Evolutionary conservation across 2,888 invertebrate genomes (phyloP).

Genomic region (Sminthurides aquaticus): DNA sequence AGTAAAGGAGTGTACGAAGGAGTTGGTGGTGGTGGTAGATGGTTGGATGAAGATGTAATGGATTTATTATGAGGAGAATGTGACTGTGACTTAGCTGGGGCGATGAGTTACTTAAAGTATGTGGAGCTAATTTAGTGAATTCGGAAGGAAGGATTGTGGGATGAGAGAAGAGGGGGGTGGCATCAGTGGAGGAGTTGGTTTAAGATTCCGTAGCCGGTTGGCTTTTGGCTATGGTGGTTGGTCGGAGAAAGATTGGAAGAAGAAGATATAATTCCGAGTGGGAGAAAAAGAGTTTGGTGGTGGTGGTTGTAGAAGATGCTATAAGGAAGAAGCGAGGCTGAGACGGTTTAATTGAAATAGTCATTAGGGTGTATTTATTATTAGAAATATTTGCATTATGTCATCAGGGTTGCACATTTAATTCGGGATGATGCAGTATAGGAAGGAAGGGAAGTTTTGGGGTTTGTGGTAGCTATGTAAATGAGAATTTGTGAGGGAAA

Average conservation of each 20-base stretch:
- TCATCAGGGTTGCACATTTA: not conserved
- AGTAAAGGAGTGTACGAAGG: too few relatives aligned
- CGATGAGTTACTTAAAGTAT: not conserved
- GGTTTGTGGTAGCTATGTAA: not conserved
- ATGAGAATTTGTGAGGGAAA: too few relatives aligned
- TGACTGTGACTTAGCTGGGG: not conserved
- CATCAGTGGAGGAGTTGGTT: too few relatives aligned
- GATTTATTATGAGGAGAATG: not conserved
- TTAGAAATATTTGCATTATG: slow-evolving; percentile 21
- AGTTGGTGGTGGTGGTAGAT: too few relatives aligned
- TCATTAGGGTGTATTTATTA: slow-evolving; percentile 34
- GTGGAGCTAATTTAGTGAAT: not conserved
- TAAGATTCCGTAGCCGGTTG: too few relatives aligned
- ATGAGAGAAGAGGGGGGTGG: not conserved
- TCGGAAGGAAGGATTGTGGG: not conserved
- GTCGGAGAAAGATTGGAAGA: too few relatives aligned
- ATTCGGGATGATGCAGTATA: not conserved
- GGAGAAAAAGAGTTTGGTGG: not conserved
- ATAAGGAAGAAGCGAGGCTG: not conserved
- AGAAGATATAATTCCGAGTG: too few relatives aligned
- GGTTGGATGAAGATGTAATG: slow-evolving; percentile 1
- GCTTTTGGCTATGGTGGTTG: too few relatives aligned
- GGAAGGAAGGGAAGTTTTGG: not conserved
- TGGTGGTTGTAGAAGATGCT: not conserved
- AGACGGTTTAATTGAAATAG: slow-evolving; percentile 33